phyloP scores from a whole-genome alignment of 2,888 invertebrate species.

The Amaurobius ferox region DNA sequence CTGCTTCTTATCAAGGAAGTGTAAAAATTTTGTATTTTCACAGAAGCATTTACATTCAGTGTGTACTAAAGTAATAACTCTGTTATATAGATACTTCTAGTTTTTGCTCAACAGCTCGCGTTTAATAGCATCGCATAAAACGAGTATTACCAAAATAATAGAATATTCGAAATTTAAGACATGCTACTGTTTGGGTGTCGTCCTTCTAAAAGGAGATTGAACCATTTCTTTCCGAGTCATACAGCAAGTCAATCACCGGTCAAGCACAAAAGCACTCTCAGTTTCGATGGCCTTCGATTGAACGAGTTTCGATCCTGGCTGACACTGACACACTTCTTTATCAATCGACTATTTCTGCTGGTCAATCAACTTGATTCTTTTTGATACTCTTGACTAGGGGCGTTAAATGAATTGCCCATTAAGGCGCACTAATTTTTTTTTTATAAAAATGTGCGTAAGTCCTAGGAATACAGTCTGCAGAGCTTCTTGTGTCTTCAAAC shows the following conservation, averaged over 20 bases:
- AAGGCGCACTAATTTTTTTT: too few species aligned
- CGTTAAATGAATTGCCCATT: background rate
- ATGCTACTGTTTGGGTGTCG: slow-evolving; percentile 8
- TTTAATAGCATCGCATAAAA: too few species aligned
- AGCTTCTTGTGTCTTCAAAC: too few species aligned
- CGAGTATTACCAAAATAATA: background rate
- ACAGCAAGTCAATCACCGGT: slow-evolving; percentile 53
- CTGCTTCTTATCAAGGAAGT: too few species aligned
- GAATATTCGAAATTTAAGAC: background rate
- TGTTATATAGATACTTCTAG: too few species aligned
- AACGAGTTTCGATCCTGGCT: slow-evolving; percentile 41
- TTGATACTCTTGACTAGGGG: background rate
- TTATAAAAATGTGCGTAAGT: too few species aligned
- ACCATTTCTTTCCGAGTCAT: slow-evolving; percentile 32
- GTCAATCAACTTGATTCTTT: slow-evolving; percentile 33
- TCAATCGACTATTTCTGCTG: slow-evolving; percentile 7
- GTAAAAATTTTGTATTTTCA: too few species aligned
- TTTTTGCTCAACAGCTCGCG: too few species aligned
- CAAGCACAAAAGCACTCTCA: slow-evolving; percentile 55
- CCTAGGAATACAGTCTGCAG: too few species aligned
- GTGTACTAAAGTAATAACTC: too few species aligned
- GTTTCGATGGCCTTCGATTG: slow-evolving; percentile 50
- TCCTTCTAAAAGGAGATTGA: slow-evolving; percentile 30
- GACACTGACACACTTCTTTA: slow-evolving; percentile 48
- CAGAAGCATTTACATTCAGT: too few species aligned